Evolutionary conservation across 2,888 invertebrate genomes (phyloP).

Genomic region (Artemia sinica): DNA sequence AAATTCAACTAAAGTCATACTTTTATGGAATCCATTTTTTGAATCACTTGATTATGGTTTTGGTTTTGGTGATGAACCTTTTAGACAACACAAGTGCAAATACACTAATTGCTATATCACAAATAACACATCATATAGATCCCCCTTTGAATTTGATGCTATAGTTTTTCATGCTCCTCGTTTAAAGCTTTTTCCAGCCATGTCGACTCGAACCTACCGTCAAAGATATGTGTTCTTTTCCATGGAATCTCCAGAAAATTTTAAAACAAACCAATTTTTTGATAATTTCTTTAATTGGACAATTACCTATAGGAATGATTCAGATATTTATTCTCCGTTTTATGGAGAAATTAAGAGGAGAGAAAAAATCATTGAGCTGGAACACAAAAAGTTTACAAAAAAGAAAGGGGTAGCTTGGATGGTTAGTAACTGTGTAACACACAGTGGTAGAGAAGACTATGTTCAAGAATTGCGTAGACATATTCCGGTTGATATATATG

Average conservation of each 20-base stretch:
- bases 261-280: conserved; percentile 6
- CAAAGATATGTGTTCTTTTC: conserved; percentile 21
- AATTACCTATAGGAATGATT: conserved; percentile 19
- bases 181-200: conserved; percentile 15
- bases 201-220: background rate
- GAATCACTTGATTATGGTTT: conserved; percentile 14
- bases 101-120: conserved; percentile 19
- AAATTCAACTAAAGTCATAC: conserved; percentile 15
- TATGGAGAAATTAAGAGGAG: conserved; percentile 18
- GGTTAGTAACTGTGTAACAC: conserved; percentile 25
- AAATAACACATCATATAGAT: conserved; percentile 15
- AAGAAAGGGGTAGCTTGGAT: conserved; percentile 25
- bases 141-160: conserved; percentile 15
- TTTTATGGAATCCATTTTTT: conserved; percentile 19
- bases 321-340: conserved; percentile 17
- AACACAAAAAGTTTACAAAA: conserved; percentile 16
- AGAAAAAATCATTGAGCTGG: background rate
- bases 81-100: conserved; percentile 10
- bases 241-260: conserved; percentile 19
- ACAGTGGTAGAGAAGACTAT: conserved; percentile 24
- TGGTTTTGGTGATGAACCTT: conserved; percentile 17
- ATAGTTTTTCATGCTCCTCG: conserved; percentile 18
- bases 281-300: conserved; percentile 21
- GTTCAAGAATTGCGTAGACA: conserved; percentile 23
- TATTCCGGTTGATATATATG: conserved; percentile 24